Conservation (phyloP, 2,113 vertebrate genomes). For the Pimephales promelas region DNA sequence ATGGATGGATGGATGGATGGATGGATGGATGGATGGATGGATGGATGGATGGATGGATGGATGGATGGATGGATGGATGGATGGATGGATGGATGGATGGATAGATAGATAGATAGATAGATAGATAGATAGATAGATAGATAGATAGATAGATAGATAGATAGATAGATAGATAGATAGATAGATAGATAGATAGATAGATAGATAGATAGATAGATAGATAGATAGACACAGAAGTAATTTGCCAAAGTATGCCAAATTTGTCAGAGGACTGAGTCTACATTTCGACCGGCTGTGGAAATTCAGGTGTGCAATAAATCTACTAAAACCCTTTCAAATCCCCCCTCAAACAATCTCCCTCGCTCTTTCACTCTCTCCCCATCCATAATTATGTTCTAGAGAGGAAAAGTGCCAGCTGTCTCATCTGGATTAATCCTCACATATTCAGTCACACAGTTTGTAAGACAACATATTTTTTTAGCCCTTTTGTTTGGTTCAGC, state of each 20-base stretch:
- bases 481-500: background rate
- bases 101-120: too few relatives aligned
- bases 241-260: background rate
- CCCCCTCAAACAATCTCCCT: constrained; percentile 16
- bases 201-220: too few relatives aligned
- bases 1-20: too few relatives aligned
- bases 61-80: too few relatives aligned
- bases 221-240: background rate
- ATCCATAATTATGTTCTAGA: constrained; percentile 45
- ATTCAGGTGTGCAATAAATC: constrained; percentile 49
- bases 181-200: too few relatives aligned
- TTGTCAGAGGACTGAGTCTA: background rate
- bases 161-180: too few relatives aligned
- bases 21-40: too few relatives aligned
- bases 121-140: too few relatives aligned
- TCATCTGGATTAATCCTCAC: constrained; percentile 27
- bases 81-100: too few relatives aligned
- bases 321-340: constrained; percentile 43
- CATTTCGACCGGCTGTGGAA: background rate
- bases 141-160: too few relatives aligned
- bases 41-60: too few relatives aligned
- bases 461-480: background rate
- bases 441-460: background rate
- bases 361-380: constrained; percentile 1
- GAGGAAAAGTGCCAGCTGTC: constrained; percentile 20